Evolutionary conservation across 35 echinoderm and acorn worm species (phyloP).

Genomic region (Ptychodera flava): DNA sequence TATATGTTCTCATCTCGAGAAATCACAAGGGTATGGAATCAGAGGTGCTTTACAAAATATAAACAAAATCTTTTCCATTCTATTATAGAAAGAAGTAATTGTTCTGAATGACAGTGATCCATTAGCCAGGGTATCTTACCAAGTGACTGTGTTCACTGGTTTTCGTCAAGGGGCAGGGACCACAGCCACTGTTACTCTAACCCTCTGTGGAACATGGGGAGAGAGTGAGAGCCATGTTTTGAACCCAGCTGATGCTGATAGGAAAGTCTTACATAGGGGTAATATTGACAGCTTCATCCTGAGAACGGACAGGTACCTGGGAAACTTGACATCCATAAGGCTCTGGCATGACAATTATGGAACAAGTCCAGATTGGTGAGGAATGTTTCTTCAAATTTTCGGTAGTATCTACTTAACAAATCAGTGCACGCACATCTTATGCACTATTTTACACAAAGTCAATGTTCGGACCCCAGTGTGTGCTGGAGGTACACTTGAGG

Average conservation of each 20-base stretch:
- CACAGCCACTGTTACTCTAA: neutral
- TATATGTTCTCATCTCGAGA: too few relatives aligned
- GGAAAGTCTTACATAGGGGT: neutral
- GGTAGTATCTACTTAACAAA: too few relatives aligned
- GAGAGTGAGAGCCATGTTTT: neutral
- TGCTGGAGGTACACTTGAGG: too few relatives aligned
- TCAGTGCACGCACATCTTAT: too few relatives aligned
- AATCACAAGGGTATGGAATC: too few relatives aligned
- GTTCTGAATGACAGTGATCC: neutral
- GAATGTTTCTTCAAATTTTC: too few relatives aligned
- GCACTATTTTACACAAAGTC: too few relatives aligned
- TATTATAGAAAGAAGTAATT: neutral
- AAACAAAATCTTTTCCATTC: too few relatives aligned
- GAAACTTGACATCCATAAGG: neutral
- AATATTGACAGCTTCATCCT: neutral
- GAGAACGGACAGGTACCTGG: neutral
- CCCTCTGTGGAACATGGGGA: neutral
- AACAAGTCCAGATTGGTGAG: neutral
- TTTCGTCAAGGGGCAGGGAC: neutral
- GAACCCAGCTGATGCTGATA: slow-evolving; percentile 6
- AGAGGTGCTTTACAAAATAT: too few relatives aligned
- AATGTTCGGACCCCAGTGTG: too few relatives aligned
- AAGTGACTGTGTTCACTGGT: neutral
- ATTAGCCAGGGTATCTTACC: neutral
- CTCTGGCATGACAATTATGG: neutral